Evolutionary conservation across 2,113 vertebrate genomes (phyloP).

Genomic region (Pygoscelis adeliae): DNA sequence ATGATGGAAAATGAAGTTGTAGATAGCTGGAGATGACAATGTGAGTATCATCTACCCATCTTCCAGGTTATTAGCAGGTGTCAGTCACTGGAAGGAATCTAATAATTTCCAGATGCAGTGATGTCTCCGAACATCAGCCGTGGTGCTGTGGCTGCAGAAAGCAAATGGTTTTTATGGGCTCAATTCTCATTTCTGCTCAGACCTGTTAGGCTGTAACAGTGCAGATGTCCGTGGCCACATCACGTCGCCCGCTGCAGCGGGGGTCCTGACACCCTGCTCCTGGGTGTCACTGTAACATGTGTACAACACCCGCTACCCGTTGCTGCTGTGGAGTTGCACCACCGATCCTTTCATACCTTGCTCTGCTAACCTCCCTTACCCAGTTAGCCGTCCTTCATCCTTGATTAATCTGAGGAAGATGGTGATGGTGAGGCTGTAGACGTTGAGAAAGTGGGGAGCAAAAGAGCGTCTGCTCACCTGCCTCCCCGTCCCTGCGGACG

Average conservation of each 20-base stretch:
- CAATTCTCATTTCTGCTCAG: neutral
- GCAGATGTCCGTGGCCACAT: rapidly evolving
- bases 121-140: neutral
- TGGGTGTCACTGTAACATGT: rapidly evolving
- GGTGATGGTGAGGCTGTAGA: neutral
- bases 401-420: neutral
- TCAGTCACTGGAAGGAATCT: constrained; percentile 66
- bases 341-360: neutral
- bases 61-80: constrained; percentile 73
- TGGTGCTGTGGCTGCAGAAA: neutral
- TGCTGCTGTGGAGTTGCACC: neutral
- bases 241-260: rapidly evolving
- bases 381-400: neutral
- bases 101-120: constrained; percentile 34
- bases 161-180: neutral
- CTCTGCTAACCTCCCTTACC: neutral
- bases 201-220: neutral
- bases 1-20: constrained; percentile 75
- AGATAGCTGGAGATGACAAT: constrained; percentile 68
- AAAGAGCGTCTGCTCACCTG: rapidly evolving
- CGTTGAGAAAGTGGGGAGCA: neutral
- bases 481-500: rapidly evolving
- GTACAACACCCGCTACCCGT: rapidly evolving
- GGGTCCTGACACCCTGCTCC: neutral
- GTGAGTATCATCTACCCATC: constrained; percentile 34